Conservation (phyloP, 2,797 vertebrate species). For the Cebuella pygmaea region DNA sequence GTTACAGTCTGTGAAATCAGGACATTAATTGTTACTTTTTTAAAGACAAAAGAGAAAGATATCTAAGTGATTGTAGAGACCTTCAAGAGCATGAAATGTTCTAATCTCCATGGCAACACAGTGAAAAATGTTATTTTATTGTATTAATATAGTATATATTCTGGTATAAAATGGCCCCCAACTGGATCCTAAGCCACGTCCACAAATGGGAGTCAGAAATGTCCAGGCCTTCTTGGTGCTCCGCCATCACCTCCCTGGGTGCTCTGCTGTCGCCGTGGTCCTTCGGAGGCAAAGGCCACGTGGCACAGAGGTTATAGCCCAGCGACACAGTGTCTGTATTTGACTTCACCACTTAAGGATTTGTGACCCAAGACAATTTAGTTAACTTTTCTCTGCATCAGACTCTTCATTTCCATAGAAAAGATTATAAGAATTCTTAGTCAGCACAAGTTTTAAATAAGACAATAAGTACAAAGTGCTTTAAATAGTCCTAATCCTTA, state of each 20-base stretch:
- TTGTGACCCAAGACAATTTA: neutral
- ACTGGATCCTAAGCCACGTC: neutral
- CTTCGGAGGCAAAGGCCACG: neutral
- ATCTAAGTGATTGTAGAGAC: neutral
- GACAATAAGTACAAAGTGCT: neutral
- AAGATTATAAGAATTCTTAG: neutral
- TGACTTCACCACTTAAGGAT: neutral
- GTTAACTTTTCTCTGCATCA: neutral
- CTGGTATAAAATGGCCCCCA: neutral
- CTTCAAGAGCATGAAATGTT: neutral
- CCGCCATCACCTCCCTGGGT: neutral
- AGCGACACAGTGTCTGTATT: neutral
- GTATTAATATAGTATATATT: neutral
- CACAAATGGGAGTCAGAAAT: neutral
- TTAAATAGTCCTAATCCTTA: neutral
- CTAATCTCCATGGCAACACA: neutral
- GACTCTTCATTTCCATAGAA: neutral
- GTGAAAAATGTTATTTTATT: constrained; percentile 20
- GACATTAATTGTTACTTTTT: neutral
- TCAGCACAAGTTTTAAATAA: neutral
- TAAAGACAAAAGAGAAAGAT: constrained; percentile 39
- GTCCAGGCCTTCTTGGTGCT: neutral
- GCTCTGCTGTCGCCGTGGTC: neutral
- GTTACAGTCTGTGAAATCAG: neutral
- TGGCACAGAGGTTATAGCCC: neutral